Evolutionary conservation across 1,140 invertebrate genomes (phyloP).

Genomic region (Drosophila baimaii): DNA sequence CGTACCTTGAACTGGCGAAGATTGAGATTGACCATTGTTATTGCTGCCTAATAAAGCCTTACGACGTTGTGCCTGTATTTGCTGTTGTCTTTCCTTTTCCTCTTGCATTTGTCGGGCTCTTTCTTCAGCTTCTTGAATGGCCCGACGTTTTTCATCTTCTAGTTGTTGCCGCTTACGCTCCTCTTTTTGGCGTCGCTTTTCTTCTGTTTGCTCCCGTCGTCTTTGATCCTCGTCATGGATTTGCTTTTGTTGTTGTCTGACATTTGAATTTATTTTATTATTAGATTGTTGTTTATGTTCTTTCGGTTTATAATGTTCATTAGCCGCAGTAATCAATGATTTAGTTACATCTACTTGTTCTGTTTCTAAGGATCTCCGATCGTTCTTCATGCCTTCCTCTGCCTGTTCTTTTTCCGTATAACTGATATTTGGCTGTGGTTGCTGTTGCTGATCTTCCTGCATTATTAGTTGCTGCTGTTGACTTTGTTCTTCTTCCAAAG

Average conservation of each 20-base stretch:
- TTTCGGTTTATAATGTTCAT: constrained; percentile 32
- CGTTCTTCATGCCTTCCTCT: constrained; percentile 82
- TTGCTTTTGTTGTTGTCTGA: constrained; percentile 62
- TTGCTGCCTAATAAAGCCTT: constrained; percentile 65
- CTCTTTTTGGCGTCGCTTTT: constrained; percentile 66
- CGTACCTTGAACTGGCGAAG: constrained; percentile 8
- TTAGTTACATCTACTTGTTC: constrained; percentile 26
- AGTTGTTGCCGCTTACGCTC: constrained; percentile 85
- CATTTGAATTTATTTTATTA: constrained; percentile 41
- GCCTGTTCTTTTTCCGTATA: background rate
- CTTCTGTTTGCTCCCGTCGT: constrained; percentile 56
- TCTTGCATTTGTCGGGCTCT: constrained; percentile 68
- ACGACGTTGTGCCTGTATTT: constrained; percentile 78
- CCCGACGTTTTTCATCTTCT: constrained; percentile 85
- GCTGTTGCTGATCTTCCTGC: constrained; percentile 81
- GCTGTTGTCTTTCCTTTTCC: constrained; percentile 74
- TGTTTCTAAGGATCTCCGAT: constrained; percentile 10
- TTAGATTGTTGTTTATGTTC: constrained; percentile 28
- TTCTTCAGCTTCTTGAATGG: constrained; percentile 62
- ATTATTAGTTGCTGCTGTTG: constrained; percentile 84
- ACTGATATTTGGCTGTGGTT: background rate
- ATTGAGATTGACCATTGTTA: constrained; percentile 25
- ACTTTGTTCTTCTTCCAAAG: constrained; percentile 75
- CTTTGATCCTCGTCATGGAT: constrained; percentile 56
- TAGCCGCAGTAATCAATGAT: constrained; percentile 7